These are phyloP conservation scores for Podargus strigoides DNA, from an alignment of 2,797 vertebrate species.

Conservation along the genomic window DNA sequence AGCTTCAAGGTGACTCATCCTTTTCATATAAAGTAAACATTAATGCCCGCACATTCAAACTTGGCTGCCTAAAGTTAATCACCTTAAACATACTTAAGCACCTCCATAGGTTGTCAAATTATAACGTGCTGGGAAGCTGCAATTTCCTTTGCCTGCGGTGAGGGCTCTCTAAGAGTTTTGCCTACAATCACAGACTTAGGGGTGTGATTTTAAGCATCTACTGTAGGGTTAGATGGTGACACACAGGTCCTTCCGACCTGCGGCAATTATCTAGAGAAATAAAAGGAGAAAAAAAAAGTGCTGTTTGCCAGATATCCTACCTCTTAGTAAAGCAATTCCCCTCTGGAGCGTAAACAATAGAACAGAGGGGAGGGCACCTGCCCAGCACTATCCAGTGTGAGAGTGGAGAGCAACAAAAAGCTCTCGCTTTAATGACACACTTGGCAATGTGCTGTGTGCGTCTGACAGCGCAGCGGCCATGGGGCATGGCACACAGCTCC, in stretches of 20 bases:
- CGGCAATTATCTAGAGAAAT: background rate
- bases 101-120: background rate
- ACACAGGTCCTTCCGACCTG: background rate
- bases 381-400: background rate
- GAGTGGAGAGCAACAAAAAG: background rate
- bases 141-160: background rate
- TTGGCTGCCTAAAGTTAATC: background rate
- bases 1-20: constrained; percentile 40
- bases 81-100: background rate
- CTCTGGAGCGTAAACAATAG: background rate
- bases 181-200: background rate
- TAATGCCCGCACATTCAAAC: background rate
- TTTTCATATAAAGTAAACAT: background rate
- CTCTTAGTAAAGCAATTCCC: background rate
- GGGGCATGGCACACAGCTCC: background rate
- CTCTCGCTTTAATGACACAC: background rate
- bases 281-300: background rate
- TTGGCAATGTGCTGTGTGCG: background rate
- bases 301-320: background rate
- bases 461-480: background rate
- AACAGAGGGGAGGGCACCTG: background rate
- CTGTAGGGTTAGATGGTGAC: background rate
- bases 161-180: background rate
- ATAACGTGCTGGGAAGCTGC: background rate
- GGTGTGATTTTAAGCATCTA: background rate